These are phyloP conservation scores for Panagrolaimus sp. DNA, from an alignment of 1,140 invertebrate genomes.

Conservation along the genomic window DNA sequence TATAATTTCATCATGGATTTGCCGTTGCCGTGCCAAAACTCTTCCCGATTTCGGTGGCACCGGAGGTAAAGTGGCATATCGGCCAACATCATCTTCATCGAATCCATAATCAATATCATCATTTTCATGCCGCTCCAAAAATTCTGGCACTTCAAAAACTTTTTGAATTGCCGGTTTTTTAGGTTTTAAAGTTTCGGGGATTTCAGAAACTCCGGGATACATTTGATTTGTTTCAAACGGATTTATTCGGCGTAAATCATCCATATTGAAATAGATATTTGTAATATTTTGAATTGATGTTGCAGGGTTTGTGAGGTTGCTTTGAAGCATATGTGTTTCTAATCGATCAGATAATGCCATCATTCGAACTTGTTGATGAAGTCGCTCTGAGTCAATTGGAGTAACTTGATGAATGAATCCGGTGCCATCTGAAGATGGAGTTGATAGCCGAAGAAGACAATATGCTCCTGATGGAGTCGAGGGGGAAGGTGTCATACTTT, in stretches of 20 bases:
- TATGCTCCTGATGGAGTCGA: constrained; percentile 1
- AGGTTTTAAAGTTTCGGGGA: background rate
- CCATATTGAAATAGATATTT: constrained; percentile 4
- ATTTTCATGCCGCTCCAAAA: too few relatives aligned
- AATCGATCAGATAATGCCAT: background rate
- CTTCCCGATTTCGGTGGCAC: background rate
- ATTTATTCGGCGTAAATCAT: background rate
- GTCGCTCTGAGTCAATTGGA: background rate
- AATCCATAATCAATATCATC: too few relatives aligned
- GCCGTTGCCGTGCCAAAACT: background rate
- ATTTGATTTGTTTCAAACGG: background rate
- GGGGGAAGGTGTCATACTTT: background rate
- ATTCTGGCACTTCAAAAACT: background rate
- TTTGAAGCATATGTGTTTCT: too few relatives aligned
- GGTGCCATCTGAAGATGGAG: background rate
- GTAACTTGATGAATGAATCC: background rate
- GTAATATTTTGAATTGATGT: background rate
- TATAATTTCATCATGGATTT: background rate
- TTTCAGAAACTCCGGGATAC: background rate
- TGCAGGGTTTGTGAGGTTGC: background rate
- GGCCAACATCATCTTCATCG: too few relatives aligned
- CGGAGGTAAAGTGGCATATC: background rate
- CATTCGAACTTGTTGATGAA: background rate
- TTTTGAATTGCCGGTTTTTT: background rate
- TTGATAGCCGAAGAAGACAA: constrained; percentile 12